Evolutionary conservation across 2,113 vertebrate species (phyloP).

Genomic region (Egretta garzetta): DNA sequence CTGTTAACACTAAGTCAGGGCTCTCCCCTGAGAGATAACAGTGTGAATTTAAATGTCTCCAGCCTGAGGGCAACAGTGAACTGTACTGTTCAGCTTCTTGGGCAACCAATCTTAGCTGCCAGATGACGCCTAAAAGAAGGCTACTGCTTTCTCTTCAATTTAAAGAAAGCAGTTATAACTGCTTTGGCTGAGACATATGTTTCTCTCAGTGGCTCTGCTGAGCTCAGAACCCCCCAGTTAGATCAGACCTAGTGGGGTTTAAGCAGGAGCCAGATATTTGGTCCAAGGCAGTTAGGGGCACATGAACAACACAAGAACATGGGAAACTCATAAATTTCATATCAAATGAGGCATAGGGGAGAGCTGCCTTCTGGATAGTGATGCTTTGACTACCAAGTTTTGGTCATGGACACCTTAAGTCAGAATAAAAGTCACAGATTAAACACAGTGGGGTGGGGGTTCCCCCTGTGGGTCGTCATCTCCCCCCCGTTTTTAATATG

Average conservation of each 20-base stretch:
- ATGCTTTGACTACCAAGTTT: background rate
- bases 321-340: background rate
- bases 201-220: background rate
- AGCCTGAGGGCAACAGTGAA: slow-evolving; percentile 5
- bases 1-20: background rate
- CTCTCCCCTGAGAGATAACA: background rate
- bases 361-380: background rate
- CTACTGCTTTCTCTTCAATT: background rate
- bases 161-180: background rate
- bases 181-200: background rate
- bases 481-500: background rate
- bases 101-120: background rate
- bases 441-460: background rate
- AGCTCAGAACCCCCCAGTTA: background rate
- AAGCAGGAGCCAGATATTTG: background rate
- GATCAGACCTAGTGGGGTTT: background rate
- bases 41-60: slow-evolving; percentile 23
- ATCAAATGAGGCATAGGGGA: background rate
- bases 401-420: background rate
- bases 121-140: background rate
- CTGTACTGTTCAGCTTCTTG: background rate
- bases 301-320: background rate
- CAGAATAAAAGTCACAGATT: background rate
- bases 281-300: background rate
- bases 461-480: too few relatives aligned